Conservation (phyloP, 2,113 vertebrate genomes). For the Eolophus roseicapilla region DNA sequence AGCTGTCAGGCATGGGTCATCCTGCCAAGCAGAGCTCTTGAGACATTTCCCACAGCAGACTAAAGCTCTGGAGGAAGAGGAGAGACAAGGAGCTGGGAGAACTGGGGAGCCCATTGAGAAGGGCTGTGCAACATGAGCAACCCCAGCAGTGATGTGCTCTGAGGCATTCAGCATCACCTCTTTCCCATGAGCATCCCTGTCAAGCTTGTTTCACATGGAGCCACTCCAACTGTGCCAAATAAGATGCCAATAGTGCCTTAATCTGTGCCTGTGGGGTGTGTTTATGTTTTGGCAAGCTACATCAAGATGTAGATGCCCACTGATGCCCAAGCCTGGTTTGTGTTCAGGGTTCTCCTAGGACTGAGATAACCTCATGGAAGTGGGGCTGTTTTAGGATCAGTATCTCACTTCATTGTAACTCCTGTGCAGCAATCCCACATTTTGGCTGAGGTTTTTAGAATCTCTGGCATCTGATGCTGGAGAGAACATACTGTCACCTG, state of each 20-base stretch:
- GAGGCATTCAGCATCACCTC: background rate
- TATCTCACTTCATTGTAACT: background rate
- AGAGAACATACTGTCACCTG: background rate
- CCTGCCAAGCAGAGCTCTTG: background rate
- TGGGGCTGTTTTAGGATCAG: background rate
- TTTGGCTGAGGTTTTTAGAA: background rate
- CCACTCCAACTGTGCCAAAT: background rate
- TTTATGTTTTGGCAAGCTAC: background rate
- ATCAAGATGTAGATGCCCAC: background rate
- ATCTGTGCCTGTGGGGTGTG: background rate
- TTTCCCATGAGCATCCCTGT: background rate
- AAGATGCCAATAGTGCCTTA: background rate
- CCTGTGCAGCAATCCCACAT: background rate
- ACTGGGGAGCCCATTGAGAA: background rate
- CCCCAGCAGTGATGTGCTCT: background rate
- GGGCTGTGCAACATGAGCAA: background rate
- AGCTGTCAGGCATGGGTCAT: background rate
- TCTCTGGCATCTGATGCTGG: background rate
- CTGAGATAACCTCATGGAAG: background rate
- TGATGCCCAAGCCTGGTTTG: background rate
- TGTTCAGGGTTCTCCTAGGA: background rate
- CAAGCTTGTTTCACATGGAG: background rate
- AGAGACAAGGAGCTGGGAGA: background rate
- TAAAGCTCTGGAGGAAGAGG: background rate
- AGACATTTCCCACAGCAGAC: background rate